These are phyloP conservation scores for Branchinecta lynchi DNA, from an alignment of 1,140 invertebrate species.

Conservation along the genomic window DNA sequence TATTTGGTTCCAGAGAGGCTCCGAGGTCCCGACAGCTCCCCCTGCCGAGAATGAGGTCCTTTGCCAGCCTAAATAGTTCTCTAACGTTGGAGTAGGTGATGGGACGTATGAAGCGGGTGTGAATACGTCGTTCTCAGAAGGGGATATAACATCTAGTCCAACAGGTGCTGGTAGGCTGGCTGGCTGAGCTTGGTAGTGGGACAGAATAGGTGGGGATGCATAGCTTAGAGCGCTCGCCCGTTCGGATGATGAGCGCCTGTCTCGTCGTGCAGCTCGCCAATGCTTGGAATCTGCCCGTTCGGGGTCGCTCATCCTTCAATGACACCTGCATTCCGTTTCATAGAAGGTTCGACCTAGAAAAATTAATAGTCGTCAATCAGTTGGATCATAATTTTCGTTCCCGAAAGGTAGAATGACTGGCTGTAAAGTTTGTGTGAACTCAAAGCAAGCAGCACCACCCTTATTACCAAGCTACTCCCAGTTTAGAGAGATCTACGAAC, in stretches of 20 bases:
- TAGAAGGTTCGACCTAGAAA: background rate
- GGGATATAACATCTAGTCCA: slow-evolving; percentile 19
- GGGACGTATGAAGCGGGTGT: slow-evolving; percentile 3
- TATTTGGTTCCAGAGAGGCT: slow-evolving; percentile 12
- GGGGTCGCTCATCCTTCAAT: background rate
- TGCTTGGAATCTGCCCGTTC: background rate
- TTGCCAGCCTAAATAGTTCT: slow-evolving; percentile 10
- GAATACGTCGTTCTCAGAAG: slow-evolving; percentile 17
- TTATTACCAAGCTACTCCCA: too few species aligned
- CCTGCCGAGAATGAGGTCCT: background rate
- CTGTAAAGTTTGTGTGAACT: too few species aligned
- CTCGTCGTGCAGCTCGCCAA: background rate
- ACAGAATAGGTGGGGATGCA: slow-evolving; percentile 17
- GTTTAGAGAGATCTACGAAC: too few species aligned
- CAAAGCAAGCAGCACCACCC: too few species aligned
- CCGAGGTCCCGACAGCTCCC: background rate
- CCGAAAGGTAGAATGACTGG: too few species aligned
- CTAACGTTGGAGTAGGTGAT: background rate
- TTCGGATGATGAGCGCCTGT: background rate
- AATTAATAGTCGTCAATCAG: background rate
- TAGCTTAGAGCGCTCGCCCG: slow-evolving; percentile 14
- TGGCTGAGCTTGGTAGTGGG: slow-evolving; percentile 18
- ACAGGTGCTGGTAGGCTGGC: slow-evolving; percentile 17
- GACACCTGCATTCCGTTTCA: background rate
- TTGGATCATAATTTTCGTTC: too few species aligned